phyloP scores from a whole-genome alignment of 2,888 invertebrate species.

The Hypselothyrea guttata region DNA sequence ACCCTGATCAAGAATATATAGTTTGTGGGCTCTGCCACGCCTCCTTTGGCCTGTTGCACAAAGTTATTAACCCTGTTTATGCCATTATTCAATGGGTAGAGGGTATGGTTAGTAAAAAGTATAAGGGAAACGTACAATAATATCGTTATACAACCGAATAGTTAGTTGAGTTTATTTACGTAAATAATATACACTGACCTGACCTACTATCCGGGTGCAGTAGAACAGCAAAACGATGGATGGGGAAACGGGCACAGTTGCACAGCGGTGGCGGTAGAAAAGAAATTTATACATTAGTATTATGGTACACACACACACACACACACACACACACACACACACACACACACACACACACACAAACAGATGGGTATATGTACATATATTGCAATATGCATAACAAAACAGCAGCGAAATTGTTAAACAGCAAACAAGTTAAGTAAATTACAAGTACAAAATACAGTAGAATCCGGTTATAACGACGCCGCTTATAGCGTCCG shows the following conservation, averaged over 20 bases:
- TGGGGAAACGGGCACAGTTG: slow-evolving; percentile 31
- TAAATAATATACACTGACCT: slow-evolving; percentile 69
- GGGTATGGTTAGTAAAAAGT: too few species aligned
- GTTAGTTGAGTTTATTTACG: slow-evolving; percentile 41
- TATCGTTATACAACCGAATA: slow-evolving; percentile 22
- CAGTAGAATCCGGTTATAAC: too few species aligned
- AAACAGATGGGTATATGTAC: slow-evolving; percentile 15
- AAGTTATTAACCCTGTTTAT: too few species aligned
- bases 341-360: background rate
- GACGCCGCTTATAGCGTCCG: too few species aligned
- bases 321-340: slow-evolving; percentile 1
- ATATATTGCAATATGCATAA: slow-evolving; percentile 17
- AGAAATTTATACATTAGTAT: slow-evolving; percentile 20
- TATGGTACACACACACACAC: slow-evolving; percentile 1
- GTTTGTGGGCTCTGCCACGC: too few species aligned
- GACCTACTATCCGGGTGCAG: slow-evolving; percentile 69
- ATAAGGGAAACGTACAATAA: too few species aligned
- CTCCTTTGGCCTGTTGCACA: too few species aligned
- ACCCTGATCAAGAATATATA: too few species aligned
- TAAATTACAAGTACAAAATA: slow-evolving; percentile 45
- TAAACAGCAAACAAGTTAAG: slow-evolving; percentile 4
- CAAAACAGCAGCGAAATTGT: slow-evolving; percentile 18
- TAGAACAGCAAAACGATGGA: slow-evolving; percentile 26
- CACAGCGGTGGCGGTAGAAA: slow-evolving; percentile 58
- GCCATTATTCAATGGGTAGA: too few species aligned